phyloP scores from a whole-genome alignment of 2,113 vertebrate genomes.

The Anarhynchus alexandrinus region DNA sequence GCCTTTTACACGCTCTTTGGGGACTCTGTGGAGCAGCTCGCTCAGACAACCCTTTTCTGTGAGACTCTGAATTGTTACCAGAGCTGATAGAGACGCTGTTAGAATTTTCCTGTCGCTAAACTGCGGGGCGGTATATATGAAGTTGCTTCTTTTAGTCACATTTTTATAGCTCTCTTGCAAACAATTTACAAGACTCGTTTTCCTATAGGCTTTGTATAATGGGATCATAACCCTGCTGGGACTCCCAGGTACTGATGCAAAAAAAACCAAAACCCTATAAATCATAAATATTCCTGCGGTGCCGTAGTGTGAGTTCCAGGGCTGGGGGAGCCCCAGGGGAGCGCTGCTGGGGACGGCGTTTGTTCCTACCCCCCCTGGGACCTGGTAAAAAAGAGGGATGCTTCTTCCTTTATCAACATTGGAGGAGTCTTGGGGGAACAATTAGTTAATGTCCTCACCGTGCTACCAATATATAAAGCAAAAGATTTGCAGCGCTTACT shows the following conservation, averaged over 20 bases:
- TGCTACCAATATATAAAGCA: not conserved
- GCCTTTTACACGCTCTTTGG: not conserved
- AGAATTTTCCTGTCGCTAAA: not conserved
- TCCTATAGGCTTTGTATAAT: constrained; percentile 10
- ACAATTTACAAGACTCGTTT: not conserved
- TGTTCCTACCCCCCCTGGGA: not conserved
- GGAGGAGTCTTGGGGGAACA: not conserved
- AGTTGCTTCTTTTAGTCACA: not conserved
- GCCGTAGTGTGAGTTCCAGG: not conserved
- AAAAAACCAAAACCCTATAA: not conserved
- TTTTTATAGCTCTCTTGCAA: constrained; percentile 43
- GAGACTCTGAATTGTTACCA: not conserved
- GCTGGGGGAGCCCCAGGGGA: not conserved
- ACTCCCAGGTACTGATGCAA: not conserved
- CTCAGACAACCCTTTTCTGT: not conserved
- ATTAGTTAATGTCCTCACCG: not conserved
- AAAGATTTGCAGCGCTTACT: not conserved
- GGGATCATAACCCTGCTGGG: constrained; percentile 38
- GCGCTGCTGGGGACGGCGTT: not conserved
- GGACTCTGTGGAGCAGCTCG: not conserved
- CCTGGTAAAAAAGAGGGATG: not conserved
- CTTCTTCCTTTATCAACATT: not conserved
- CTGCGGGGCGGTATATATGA: not conserved
- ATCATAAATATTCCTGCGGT: not conserved
- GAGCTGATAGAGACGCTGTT: not conserved